Conservation (phyloP, 2,888 invertebrate species). For the Ichneumon xanthorius region DNA sequence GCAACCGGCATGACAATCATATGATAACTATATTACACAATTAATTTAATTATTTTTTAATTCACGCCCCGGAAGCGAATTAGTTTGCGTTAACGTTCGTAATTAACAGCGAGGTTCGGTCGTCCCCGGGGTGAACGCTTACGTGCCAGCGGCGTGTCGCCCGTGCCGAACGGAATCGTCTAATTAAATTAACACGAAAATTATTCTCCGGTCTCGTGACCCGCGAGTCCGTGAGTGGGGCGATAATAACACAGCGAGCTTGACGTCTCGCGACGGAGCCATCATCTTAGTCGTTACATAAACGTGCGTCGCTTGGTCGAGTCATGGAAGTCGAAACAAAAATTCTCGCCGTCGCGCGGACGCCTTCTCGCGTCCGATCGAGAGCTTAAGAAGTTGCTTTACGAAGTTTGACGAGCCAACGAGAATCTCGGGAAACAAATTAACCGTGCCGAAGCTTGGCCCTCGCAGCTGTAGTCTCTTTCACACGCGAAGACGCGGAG, state of each 20-base stretch:
- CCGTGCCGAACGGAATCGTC: not conserved
- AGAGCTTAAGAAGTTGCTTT: not conserved
- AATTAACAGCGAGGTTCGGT: not conserved
- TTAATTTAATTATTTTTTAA: not conserved
- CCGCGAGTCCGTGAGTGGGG: not conserved
- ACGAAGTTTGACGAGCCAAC: not conserved
- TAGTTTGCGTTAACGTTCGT: not conserved
- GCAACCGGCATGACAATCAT: not conserved
- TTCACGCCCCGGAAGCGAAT: not conserved
- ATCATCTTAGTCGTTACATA: slow-evolving; percentile 18
- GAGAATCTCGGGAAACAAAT: not conserved
- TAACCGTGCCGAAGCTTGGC: not conserved
- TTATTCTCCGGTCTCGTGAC: not conserved
- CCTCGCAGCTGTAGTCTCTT: not conserved
- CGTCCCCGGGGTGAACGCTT: slow-evolving; percentile 16
- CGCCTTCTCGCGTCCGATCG: slow-evolving; percentile 14
- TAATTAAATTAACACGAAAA: slow-evolving; percentile 18
- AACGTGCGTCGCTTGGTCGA: not conserved
- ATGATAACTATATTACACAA: not conserved
- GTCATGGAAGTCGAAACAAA: not conserved
- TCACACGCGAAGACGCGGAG: not conserved
- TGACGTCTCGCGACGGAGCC: slow-evolving; percentile 3
- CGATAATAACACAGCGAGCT: slow-evolving; percentile 1
- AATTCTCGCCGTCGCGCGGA: not conserved
- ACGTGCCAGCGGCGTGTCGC: not conserved